Evolutionary conservation across 2,888 invertebrate species (phyloP).

Genomic region (Geotrupes spiniger): DNA sequence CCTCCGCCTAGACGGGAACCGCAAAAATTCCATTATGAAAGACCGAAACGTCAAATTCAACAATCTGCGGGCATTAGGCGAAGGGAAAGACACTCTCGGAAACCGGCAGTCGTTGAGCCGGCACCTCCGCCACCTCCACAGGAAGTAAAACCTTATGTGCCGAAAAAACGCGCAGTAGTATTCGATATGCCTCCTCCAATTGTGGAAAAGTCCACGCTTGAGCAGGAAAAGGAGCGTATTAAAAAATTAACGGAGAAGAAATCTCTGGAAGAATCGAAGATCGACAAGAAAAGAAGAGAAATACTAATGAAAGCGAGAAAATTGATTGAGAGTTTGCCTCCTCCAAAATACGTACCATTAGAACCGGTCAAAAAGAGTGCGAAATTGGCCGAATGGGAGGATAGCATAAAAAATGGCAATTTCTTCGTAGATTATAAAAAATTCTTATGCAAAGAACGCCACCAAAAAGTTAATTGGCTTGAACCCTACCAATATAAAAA

Average conservation of each 20-base stretch:
- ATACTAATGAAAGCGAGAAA: constrained; percentile 41
- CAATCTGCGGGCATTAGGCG: constrained; percentile 31
- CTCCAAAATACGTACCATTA: constrained; percentile 42
- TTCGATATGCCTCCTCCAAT: constrained; percentile 28
- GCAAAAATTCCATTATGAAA: constrained; percentile 42
- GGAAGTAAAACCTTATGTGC: not conserved
- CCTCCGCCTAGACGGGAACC: constrained; percentile 21
- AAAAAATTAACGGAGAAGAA: constrained; percentile 44
- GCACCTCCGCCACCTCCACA: constrained; percentile 1
- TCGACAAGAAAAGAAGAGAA: constrained; percentile 44
- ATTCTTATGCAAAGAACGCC: constrained; percentile 37
- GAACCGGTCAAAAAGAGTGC: constrained; percentile 47
- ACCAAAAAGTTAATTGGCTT: constrained; percentile 37
- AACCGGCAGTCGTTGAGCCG: constrained; percentile 10
- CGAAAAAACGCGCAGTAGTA: too few relatives aligned
- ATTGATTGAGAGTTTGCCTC: constrained; percentile 35
- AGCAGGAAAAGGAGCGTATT: constrained; percentile 46
- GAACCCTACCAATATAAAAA: constrained; percentile 43
- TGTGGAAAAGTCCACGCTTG: constrained; percentile 44
- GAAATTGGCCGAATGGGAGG: constrained; percentile 45
- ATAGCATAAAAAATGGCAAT: constrained; percentile 44
- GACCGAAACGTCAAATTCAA: constrained; percentile 38
- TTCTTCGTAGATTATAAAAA: constrained; percentile 48
- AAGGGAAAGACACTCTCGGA: constrained; percentile 40
- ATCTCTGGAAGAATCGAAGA: constrained; percentile 42